Evolutionary conservation across 2,113 vertebrate species (phyloP).

Genomic region (Cairina moschata): DNA sequence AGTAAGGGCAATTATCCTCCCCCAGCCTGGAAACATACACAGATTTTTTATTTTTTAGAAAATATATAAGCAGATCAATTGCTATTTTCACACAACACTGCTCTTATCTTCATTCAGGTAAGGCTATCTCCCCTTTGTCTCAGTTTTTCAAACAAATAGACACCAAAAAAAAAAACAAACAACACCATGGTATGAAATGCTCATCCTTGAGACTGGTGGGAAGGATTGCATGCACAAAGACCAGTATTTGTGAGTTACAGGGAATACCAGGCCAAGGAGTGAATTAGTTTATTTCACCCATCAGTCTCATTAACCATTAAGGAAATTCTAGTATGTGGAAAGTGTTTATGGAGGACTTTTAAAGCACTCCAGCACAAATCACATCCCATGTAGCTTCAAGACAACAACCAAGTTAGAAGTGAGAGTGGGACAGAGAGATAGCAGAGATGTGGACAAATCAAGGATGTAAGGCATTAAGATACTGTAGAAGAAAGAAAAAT

Average conservation of each 20-base stretch:
- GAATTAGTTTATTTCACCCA: not conserved
- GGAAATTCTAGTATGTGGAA: not conserved
- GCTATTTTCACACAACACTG: not conserved
- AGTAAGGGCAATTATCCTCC: not conserved
- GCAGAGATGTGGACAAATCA: not conserved
- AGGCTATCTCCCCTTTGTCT: not conserved
- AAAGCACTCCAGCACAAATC: not conserved
- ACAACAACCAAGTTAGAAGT: not conserved
- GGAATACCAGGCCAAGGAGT: not conserved
- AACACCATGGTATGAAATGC: not conserved
- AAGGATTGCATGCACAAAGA: not conserved
- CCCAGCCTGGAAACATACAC: not conserved
- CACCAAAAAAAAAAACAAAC: not conserved
- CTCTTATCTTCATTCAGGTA: not conserved
- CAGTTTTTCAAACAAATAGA: not conserved
- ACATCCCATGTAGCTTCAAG: not conserved
- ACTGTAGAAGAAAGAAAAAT: not conserved
- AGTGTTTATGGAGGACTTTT: not conserved
- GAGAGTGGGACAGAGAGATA: not conserved
- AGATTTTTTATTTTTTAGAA: not conserved
- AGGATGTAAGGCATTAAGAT: not conserved
- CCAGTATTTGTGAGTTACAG: not conserved
- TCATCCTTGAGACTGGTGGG: not conserved
- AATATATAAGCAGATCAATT: not conserved
- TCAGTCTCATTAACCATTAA: not conserved